A percentile compares a stretch with the other conserved stretches of the same genome.
Conservation (phyloP, 2,113 vertebrate genomes). For the Lipophrys pholis region DNA sequence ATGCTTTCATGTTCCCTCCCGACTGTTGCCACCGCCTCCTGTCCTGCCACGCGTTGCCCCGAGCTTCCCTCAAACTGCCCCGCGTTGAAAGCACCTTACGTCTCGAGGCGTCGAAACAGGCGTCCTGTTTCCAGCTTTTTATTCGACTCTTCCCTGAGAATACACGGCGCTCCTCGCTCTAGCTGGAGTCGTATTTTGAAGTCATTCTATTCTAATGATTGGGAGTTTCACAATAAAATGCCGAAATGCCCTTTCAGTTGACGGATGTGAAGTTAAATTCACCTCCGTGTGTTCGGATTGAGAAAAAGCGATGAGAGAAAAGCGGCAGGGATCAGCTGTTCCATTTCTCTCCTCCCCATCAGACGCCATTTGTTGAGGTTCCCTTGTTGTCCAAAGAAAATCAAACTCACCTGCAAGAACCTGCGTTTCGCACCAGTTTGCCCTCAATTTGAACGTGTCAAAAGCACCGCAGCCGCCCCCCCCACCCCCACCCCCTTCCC, state of each 20-base stretch:
- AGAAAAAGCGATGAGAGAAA: slow-evolving; percentile 9
- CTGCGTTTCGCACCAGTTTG: slow-evolving; percentile 44
- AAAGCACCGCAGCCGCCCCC: slow-evolving; percentile 25
- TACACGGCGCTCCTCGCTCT: background rate
- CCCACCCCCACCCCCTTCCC: slow-evolving; percentile 27
- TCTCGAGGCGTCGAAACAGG: slow-evolving; percentile 36
- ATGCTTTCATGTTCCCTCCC: background rate
- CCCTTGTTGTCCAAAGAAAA: slow-evolving; percentile 50
- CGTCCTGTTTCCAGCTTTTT: background rate
- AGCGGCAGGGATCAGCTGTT: slow-evolving; percentile 4
- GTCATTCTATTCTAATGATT: background rate
- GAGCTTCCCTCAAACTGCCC: slow-evolving; percentile 17
- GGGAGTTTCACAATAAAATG: background rate
- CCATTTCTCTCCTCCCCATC: background rate
- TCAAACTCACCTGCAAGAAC: slow-evolving; percentile 27
- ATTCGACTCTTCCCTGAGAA: background rate
- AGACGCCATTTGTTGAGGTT: slow-evolving; percentile 33
- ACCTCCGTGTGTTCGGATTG: background rate
- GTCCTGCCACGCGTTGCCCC: background rate
- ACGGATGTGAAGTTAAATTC: slow-evolving; percentile 5
- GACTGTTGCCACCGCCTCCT: too few species aligned
- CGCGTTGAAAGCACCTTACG: slow-evolving; percentile 78
- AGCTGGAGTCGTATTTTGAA: too few species aligned
- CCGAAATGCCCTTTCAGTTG: background rate
- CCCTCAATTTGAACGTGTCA: slow-evolving; percentile 64